Evolutionary conservation across 2,113 vertebrate genomes (phyloP).

Genomic region (Pimephales promelas): DNA sequence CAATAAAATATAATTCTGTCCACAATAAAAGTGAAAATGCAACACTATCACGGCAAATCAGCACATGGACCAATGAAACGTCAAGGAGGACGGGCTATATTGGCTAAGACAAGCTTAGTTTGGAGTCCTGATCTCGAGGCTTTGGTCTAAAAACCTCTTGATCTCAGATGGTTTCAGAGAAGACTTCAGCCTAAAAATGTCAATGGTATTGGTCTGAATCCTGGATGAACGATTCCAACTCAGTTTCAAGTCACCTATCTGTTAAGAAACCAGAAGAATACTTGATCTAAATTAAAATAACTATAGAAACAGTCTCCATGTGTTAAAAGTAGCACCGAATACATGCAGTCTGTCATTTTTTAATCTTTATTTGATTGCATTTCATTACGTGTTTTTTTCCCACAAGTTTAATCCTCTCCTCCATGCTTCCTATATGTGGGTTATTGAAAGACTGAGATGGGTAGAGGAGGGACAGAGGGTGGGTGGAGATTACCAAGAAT

Average conservation of each 20-base stretch:
- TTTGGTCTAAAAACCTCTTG: not conserved
- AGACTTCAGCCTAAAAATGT: not conserved
- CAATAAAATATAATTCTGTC: no score
- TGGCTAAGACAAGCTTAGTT: not conserved
- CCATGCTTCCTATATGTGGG: constrained; percentile 71
- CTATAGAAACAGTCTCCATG: not conserved
- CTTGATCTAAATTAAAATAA: not conserved
- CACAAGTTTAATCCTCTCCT: constrained; percentile 70
- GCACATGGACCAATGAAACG: no score
- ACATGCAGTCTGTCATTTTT: constrained; percentile 33
- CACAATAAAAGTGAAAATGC: no score
- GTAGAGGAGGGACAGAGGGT: constrained; percentile 50
- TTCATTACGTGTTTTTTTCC: constrained; percentile 54
- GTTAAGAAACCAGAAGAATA: not conserved
- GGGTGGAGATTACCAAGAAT: constrained; percentile 63
- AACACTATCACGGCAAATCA: no score
- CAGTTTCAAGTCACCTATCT: not conserved
- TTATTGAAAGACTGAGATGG: constrained; percentile 64
- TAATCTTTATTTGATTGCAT: constrained; percentile 58
- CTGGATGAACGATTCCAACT: not conserved
- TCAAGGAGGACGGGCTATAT: not conserved
- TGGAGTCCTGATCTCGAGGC: not conserved
- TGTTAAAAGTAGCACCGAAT: not conserved
- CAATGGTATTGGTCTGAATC: not conserved
- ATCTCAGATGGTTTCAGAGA: not conserved